phyloP scores from a whole-genome alignment of 2,797 vertebrate genomes.

The Cyclopterus lumpus region DNA sequence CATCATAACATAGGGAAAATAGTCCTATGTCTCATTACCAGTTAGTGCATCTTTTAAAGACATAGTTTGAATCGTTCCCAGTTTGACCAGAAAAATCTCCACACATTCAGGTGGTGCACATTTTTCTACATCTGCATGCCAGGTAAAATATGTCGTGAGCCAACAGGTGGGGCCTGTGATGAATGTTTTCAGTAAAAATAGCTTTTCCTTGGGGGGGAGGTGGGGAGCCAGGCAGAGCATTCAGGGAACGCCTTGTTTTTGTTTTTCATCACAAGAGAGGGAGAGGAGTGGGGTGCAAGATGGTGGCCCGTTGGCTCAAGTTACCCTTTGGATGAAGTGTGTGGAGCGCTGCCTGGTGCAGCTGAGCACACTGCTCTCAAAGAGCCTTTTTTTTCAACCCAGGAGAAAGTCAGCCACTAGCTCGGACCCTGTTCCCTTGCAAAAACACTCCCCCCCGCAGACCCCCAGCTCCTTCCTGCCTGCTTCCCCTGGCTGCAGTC shows the following conservation, averaged over 20 bases:
- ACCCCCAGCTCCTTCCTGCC: slow-evolving; percentile 80
- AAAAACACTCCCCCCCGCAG: slow-evolving; percentile 52
- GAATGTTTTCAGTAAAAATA: slow-evolving; percentile 39
- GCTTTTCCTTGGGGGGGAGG: slow-evolving; percentile 33
- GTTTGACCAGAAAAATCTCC: background rate
- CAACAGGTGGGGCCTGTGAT: slow-evolving; percentile 51
- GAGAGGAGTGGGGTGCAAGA: slow-evolving; percentile 43
- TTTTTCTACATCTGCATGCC: slow-evolving; percentile 38
- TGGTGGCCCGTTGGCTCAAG: slow-evolving; percentile 75
- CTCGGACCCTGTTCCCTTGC: slow-evolving; percentile 62
- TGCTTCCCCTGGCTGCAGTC: slow-evolving; percentile 75
- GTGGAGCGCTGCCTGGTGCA: slow-evolving; percentile 73
- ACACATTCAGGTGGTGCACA: slow-evolving; percentile 19
- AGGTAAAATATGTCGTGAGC: slow-evolving; percentile 62
- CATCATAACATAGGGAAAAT: background rate
- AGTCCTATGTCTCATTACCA: background rate
- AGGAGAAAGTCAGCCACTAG: slow-evolving; percentile 74
- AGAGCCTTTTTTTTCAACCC: slow-evolving; percentile 70
- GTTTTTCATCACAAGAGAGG: slow-evolving; percentile 67
- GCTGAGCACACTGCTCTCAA: slow-evolving; percentile 84
- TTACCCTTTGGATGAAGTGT: slow-evolving; percentile 75
- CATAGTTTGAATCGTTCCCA: background rate
- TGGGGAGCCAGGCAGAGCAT: slow-evolving; percentile 44
- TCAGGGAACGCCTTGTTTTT: slow-evolving; percentile 80
- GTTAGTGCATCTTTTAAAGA: background rate